These are phyloP conservation scores for Podarcis lilfordi DNA, from an alignment of 2,797 vertebrate species.

Conservation along the genomic window DNA sequence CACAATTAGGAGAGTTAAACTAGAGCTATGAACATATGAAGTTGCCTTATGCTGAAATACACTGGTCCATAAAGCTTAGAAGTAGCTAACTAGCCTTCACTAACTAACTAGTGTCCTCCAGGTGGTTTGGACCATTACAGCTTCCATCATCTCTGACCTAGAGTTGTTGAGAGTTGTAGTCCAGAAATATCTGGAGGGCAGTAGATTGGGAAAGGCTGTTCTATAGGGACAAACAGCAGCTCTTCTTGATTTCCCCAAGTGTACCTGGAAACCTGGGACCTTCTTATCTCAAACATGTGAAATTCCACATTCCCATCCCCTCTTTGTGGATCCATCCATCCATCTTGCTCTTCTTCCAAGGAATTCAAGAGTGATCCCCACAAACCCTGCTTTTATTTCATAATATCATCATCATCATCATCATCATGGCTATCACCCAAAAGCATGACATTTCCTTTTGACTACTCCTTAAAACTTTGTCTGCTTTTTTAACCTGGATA, in stretches of 20 bases:
- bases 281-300: neutral
- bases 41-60: too few species aligned
- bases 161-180: too few species aligned
- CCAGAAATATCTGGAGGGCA: too few species aligned
- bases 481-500: neutral
- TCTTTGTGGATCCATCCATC: too few species aligned
- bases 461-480: neutral
- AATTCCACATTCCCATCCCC: neutral
- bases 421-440: neutral
- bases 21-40: neutral
- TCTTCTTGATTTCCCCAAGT: neutral
- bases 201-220: neutral
- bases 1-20: neutral
- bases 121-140: neutral
- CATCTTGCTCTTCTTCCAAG: neutral
- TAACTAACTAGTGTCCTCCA: neutral
- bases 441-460: neutral
- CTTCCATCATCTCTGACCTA: neutral
- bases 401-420: neutral
- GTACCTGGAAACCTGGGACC: neutral
- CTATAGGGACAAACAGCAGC: neutral
- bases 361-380: neutral
- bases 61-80: neutral
- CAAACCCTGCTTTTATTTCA: neutral
- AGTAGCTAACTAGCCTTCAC: neutral